phyloP scores from a whole-genome alignment of 2,888 invertebrate genomes.

The Melieria crassipennis region DNA sequence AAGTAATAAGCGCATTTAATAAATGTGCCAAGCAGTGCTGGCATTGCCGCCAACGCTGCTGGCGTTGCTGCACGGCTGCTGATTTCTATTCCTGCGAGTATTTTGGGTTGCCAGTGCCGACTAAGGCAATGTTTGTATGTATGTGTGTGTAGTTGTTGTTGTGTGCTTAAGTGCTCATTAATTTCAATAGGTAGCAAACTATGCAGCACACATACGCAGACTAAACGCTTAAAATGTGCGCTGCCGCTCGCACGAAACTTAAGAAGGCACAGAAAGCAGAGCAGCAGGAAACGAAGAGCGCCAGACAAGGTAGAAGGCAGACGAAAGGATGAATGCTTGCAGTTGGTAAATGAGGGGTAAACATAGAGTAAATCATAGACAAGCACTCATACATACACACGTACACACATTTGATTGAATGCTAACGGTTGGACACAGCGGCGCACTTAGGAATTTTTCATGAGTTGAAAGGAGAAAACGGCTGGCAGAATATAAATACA shows the following conservation, averaged over 20 bases:
- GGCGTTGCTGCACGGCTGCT: neutral
- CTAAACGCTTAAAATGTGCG: neutral
- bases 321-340: no score
- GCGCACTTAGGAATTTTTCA: no score
- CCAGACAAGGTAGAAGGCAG: no score
- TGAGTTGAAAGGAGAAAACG: no score
- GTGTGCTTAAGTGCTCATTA: conserved; percentile 18
- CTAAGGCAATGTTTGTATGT: neutral
- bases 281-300: neutral
- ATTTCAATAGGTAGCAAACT: conserved; percentile 17
- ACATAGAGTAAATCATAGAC: conserved; percentile 28
- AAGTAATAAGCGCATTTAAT: conserved; percentile 58
- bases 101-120: neutral
- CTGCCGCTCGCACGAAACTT: neutral
- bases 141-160: conserved; percentile 1
- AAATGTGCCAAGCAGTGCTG: conserved; percentile 39
- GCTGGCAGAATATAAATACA: no score
- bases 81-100: conserved; percentile 1
- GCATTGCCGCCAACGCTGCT: neutral
- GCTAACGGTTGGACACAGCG: neutral
- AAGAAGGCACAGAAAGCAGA: neutral
- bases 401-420: conserved; percentile 2
- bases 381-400: conserved; percentile 22
- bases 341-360: neutral
- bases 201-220: neutral